Evolutionary conservation across 2,113 vertebrate genomes (phyloP).

Genomic region (Takifugu flavidus): DNA sequence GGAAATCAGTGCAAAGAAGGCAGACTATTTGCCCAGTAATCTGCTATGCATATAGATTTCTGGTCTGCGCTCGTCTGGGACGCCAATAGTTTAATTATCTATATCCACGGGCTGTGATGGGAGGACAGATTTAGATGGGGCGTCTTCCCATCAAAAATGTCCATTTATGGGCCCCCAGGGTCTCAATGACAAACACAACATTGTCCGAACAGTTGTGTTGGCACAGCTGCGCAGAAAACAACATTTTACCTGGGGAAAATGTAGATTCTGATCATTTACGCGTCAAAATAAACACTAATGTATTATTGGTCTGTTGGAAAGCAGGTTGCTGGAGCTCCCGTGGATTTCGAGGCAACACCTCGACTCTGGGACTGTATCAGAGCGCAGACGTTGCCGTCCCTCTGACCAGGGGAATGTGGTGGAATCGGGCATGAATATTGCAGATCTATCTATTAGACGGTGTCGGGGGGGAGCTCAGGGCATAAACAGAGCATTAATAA

Average conservation of each 20-base stretch:
- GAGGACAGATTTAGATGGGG: constrained; percentile 45
- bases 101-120: constrained; percentile 35
- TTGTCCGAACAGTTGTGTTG: too few species aligned
- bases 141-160: constrained; percentile 20
- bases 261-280: too few species aligned
- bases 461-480: constrained; percentile 55
- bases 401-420: constrained; percentile 45
- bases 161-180: constrained; percentile 23
- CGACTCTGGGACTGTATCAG: constrained; percentile 21
- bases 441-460: constrained; percentile 61
- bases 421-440: constrained; percentile 58
- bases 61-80: constrained; percentile 38
- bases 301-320: too few species aligned
- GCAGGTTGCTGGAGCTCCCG: too few species aligned
- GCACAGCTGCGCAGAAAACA: too few species aligned
- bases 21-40: constrained; percentile 45
- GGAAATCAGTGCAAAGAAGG: constrained; percentile 1
- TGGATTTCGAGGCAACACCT: constrained; percentile 27
- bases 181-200: constrained; percentile 14
- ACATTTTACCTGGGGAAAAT: too few species aligned
- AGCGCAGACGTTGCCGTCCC: constrained; percentile 4
- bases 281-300: too few species aligned
- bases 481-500: constrained; percentile 69
- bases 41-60: constrained; percentile 64
- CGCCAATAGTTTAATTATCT: constrained; percentile 57